A percentile compares a stretch with the other conserved stretches of the same genome.
Evolutionary conservation across 2,797 vertebrate species (phyloP).

Genomic region (Myiotriccus ornatus): DNA sequence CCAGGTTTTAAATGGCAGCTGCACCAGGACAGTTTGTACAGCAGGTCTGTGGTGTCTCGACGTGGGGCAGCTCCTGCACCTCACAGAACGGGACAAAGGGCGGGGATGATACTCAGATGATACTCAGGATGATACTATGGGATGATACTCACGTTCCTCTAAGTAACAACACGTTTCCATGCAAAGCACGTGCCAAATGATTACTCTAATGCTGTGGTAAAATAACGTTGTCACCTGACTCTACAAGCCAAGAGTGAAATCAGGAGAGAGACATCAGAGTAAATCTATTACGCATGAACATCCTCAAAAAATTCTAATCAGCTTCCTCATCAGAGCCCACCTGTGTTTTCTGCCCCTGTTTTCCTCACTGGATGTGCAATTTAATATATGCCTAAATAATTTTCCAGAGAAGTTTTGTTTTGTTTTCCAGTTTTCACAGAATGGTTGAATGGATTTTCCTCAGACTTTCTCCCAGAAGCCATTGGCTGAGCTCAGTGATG

Average conservation of each 20-base stretch:
- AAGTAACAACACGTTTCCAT: accelerated
- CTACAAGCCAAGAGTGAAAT: neutral
- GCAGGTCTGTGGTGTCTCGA: neutral
- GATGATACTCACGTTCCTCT: neutral
- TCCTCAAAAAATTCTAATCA: neutral
- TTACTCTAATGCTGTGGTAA: neutral
- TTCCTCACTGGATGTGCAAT: neutral
- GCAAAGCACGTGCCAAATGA: neutral
- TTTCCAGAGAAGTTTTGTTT: constrained; percentile 47
- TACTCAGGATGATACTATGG: no score
- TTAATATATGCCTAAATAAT: constrained; percentile 14
- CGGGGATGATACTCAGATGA: neutral
- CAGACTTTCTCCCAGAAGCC: constrained; percentile 71
- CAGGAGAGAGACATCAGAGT: neutral
- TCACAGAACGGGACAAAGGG: neutral
- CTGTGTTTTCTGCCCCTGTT: neutral
- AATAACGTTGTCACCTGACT: neutral
- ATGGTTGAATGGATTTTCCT: constrained; percentile 74
- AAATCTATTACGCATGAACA: neutral
- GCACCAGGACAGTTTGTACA: neutral
- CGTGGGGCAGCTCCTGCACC: accelerated
- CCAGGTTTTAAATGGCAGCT: neutral
- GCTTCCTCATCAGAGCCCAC: neutral
- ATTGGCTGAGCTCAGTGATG: constrained; percentile 74
- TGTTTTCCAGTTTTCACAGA: constrained; percentile 70